Conservation (phyloP, 2,797 vertebrate genomes). For the Scyliorhinus canicula region DNA sequence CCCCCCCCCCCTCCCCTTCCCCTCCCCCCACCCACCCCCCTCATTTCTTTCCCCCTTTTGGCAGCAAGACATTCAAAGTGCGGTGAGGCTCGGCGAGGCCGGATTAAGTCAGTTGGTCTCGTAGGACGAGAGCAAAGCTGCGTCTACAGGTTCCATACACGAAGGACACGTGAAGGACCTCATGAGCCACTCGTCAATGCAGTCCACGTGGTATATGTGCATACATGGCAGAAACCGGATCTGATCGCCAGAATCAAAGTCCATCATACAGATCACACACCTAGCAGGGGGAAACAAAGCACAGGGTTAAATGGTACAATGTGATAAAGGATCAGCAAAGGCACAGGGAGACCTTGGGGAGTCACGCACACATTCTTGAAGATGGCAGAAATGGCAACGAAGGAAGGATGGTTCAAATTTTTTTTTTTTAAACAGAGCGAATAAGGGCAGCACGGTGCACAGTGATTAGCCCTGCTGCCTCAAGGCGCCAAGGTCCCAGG, state of each 20-base stretch:
- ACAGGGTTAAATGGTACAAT: background rate
- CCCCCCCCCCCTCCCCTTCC: conserved; percentile 17
- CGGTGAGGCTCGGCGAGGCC: conserved; percentile 36
- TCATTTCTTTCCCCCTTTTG: conserved; percentile 46
- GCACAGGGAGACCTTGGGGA: background rate
- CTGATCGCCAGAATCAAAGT: conserved; percentile 70
- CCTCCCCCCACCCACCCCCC: background rate
- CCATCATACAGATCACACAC: conserved; percentile 86
- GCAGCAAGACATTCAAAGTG: conserved; percentile 51
- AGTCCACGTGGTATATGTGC: conserved; percentile 76
- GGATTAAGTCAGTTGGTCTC: conserved; percentile 62
- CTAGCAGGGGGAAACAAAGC: conserved; percentile 46
- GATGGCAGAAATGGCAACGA: background rate
- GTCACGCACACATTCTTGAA: background rate
- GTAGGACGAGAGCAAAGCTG: conserved; percentile 72
- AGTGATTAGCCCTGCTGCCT: too few relatives aligned
- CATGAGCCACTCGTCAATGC: conserved; percentile 81
- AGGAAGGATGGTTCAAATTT: background rate
- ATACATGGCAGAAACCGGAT: conserved; percentile 78
- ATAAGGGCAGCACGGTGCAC: too few relatives aligned
- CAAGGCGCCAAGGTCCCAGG: too few relatives aligned
- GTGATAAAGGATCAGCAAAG: background rate
- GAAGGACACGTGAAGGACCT: conserved; percentile 81
- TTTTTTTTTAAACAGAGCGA: too few relatives aligned
- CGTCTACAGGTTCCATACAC: conserved; percentile 81